Conservation (phyloP, 2,888 invertebrate species). For the Lissocephala sabroskyi region DNA sequence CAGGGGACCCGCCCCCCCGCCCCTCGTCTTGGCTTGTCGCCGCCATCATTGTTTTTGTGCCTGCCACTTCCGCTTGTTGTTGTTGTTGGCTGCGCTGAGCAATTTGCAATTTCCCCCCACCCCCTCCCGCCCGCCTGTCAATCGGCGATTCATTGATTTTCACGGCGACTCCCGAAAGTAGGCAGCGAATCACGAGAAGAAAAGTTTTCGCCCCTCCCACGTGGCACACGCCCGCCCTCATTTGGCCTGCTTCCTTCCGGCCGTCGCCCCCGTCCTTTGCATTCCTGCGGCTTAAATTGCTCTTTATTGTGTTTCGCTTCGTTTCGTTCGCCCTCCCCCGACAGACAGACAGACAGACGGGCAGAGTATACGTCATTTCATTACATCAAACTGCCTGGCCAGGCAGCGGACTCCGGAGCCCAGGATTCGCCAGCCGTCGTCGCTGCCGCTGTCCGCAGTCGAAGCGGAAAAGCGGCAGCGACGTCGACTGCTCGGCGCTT, state of each 20-base stretch:
- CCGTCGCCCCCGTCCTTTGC: slow-evolving; percentile 29
- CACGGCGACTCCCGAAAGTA: slow-evolving; percentile 32
- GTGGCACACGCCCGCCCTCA: too few species aligned
- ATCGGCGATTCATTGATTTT: slow-evolving; percentile 42
- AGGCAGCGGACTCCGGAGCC: background rate
- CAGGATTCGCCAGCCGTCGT: background rate
- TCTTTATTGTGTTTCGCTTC: slow-evolving; percentile 41
- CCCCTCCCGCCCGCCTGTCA: slow-evolving; percentile 16
- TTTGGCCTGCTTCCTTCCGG: slow-evolving; percentile 2
- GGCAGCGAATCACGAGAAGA: slow-evolving; percentile 2
- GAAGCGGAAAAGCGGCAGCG: background rate
- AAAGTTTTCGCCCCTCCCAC: too few species aligned
- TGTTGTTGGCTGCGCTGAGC: slow-evolving; percentile 27
- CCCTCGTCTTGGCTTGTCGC: background rate
- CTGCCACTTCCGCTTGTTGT: slow-evolving; percentile 27
- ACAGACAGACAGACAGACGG: slow-evolving; percentile 2
- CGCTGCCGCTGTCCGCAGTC: slow-evolving; percentile 2
- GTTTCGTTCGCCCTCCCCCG: slow-evolving; percentile 28
- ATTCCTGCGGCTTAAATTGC: slow-evolving; percentile 64
- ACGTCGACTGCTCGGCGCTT: slow-evolving; percentile 19
- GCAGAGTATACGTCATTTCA: slow-evolving; percentile 62
- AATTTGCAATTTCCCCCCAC: slow-evolving; percentile 26
- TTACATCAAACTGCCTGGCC: slow-evolving; percentile 47
- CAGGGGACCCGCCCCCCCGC: too few species aligned
- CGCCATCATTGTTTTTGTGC: background rate